Evolutionary conservation across 2,113 vertebrate genomes (phyloP).

Genomic region (Neogobius melanostomus): DNA sequence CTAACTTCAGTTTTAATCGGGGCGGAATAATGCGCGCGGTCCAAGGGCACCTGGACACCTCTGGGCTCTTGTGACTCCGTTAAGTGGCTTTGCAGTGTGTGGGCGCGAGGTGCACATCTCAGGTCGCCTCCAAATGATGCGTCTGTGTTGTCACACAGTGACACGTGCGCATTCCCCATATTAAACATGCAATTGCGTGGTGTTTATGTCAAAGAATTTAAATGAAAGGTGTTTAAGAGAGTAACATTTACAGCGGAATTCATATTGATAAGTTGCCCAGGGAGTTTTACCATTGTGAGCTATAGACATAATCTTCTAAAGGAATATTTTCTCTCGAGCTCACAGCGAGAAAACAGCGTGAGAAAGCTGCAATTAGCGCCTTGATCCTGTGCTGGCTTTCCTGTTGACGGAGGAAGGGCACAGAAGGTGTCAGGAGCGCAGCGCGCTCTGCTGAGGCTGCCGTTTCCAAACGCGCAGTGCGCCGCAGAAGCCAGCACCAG

Average conservation of each 20-base stretch:
- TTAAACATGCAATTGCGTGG: not conserved
- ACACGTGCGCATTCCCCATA: slow-evolving; percentile 16
- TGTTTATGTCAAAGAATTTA: not conserved
- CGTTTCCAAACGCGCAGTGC: slow-evolving; percentile 52
- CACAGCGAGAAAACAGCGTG: slow-evolving; percentile 55
- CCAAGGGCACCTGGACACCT: slow-evolving; percentile 23
- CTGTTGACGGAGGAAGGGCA: slow-evolving; percentile 63
- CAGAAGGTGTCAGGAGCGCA: slow-evolving; percentile 66
- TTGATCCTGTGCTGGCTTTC: slow-evolving; percentile 55
- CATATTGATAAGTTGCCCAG: not conserved
- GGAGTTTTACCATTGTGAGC: not conserved
- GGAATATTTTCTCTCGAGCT: slow-evolving; percentile 22
- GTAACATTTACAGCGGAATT: not conserved
- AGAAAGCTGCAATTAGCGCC: slow-evolving; percentile 68
- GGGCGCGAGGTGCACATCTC: slow-evolving; percentile 30
- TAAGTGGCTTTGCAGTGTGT: slow-evolving; percentile 41
- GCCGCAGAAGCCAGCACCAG: slow-evolving; percentile 25
- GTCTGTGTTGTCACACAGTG: slow-evolving; percentile 42
- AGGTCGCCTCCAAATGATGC: slow-evolving; percentile 28
- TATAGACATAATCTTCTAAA: slow-evolving; percentile 1
- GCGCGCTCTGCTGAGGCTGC: slow-evolving; percentile 66
- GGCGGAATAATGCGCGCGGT: not conserved
- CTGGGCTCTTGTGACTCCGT: slow-evolving; percentile 27
- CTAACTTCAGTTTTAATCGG: slow-evolving; percentile 53
- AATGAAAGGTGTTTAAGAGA: not conserved